Percentiles rank a stretch among this genome's conserved stretches.
phyloP scores from a whole-genome alignment of 2,888 invertebrate genomes.

The Thereva unica region DNA sequence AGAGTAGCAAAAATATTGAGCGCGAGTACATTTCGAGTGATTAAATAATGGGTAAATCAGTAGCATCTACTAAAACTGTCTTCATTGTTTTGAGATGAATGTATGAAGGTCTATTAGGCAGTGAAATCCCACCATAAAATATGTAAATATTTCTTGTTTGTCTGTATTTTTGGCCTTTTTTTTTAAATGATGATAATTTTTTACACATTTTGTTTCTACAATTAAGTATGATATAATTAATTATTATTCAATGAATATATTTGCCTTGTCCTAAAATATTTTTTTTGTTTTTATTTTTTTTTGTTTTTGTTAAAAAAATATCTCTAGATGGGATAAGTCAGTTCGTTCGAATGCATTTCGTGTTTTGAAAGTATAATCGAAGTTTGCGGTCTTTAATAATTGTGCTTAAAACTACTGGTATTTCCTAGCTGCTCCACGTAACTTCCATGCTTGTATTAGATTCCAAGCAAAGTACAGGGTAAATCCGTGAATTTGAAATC shows the following conservation, averaged over 20 bases:
- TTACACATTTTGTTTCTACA: too few species aligned
- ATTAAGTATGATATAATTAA: too few species aligned
- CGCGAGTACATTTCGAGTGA: conserved; percentile 4
- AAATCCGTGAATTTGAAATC: conserved; percentile 86
- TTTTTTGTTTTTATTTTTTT: conserved; percentile 17
- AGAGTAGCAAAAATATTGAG: conserved; percentile 16
- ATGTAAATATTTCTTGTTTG: too few species aligned
- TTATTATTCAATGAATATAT: conserved; percentile 8
- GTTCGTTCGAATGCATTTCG: conserved; percentile 24
- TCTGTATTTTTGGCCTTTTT: too few species aligned
- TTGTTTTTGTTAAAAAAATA: too few species aligned
- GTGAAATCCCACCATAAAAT: conserved; percentile 3
- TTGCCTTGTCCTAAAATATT: conserved; percentile 16
- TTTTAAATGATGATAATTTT: too few species aligned
- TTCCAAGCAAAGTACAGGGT: conserved; percentile 83
- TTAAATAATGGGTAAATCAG: neutral
- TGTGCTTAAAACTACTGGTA: conserved; percentile 60
- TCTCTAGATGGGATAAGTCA: conserved; percentile 14
- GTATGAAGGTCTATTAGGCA: conserved; percentile 9
- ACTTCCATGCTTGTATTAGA: conserved; percentile 81
- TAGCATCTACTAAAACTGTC: neutral
- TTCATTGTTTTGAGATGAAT: conserved; percentile 10
- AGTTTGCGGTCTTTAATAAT: conserved; percentile 49
- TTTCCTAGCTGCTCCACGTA: conserved; percentile 71
- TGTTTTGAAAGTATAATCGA: conserved; percentile 14